A percentile compares a stretch with the other conserved stretches of the same genome.
phyloP scores from a whole-genome alignment of 2,113 vertebrate genomes.

The Nothocercus nigrocapillus region DNA sequence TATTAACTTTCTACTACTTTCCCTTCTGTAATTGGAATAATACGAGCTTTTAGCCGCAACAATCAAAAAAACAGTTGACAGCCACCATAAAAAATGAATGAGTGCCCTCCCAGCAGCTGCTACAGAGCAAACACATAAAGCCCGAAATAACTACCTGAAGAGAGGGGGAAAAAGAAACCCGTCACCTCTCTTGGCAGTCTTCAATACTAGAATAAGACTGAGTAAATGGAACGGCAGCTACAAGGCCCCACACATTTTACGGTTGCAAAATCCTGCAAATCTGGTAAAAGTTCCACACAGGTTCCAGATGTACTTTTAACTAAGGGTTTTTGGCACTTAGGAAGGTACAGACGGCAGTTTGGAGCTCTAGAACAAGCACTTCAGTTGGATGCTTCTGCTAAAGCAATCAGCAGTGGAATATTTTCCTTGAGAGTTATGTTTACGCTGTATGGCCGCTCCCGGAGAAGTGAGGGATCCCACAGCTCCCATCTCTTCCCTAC shows the following conservation, averaged over 20 bases:
- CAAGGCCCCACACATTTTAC: slow-evolving; percentile 47
- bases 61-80: background rate
- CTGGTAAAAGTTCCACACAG: background rate
- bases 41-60: background rate
- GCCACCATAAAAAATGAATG: background rate
- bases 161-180: slow-evolving; percentile 10
- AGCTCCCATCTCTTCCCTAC: background rate
- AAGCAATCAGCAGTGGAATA: background rate
- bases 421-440: background rate
- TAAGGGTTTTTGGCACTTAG: background rate
- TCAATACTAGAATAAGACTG: background rate
- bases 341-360: background rate
- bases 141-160: background rate
- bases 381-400: background rate
- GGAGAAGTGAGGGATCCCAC: background rate
- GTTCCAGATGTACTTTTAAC: slow-evolving; percentile 35
- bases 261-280: slow-evolving; percentile 36
- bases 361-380: background rate
- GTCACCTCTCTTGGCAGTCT: slow-evolving; percentile 47
- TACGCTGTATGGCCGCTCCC: background rate
- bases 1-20: background rate
- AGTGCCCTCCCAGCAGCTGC: slow-evolving; percentile 1
- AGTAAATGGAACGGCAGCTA: background rate
- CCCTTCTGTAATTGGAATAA: background rate
- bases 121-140: background rate